These are phyloP conservation scores for Drosophila asahinai DNA, from an alignment of 1,140 invertebrate genomes.

Conservation along the genomic window DNA sequence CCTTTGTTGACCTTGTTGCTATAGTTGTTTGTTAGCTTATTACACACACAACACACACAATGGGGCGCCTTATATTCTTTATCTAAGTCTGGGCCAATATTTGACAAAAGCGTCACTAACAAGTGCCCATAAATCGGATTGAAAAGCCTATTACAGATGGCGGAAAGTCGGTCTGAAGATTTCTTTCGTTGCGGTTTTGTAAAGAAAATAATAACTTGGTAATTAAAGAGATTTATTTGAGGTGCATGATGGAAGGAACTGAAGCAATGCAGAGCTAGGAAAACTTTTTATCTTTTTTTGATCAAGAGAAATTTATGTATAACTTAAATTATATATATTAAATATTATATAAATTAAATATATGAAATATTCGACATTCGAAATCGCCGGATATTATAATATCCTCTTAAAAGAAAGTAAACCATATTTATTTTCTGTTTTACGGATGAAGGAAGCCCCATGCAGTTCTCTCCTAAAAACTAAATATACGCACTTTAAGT, in stretches of 20 bases:
- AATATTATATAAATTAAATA: too few species aligned
- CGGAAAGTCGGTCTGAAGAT: conserved; percentile 3
- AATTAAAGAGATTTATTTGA: background rate
- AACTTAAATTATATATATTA: too few species aligned
- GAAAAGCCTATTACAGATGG: conserved; percentile 25
- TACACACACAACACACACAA: conserved; percentile 38
- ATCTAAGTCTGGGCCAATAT: conserved; percentile 49
- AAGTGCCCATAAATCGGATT: conserved; percentile 48
- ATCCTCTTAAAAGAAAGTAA: too few species aligned
- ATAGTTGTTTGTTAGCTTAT: conserved; percentile 45
- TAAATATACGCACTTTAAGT: too few species aligned
- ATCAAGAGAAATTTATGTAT: background rate
- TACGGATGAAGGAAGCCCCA: too few species aligned
- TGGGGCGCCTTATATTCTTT: conserved; percentile 46
- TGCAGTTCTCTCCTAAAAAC: too few species aligned
- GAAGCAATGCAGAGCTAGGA: too few species aligned
- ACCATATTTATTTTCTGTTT: too few species aligned
- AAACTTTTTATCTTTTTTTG: too few species aligned
- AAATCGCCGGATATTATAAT: too few species aligned
- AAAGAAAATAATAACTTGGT: background rate
- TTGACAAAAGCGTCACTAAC: conserved; percentile 49
- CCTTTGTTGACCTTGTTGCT: conserved; percentile 58
- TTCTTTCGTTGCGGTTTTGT: background rate
- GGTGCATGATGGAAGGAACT: too few species aligned
- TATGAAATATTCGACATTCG: too few species aligned